Evolutionary conservation across 1,140 invertebrate species (phyloP).

Genomic region (Littorina saxatilis): DNA sequence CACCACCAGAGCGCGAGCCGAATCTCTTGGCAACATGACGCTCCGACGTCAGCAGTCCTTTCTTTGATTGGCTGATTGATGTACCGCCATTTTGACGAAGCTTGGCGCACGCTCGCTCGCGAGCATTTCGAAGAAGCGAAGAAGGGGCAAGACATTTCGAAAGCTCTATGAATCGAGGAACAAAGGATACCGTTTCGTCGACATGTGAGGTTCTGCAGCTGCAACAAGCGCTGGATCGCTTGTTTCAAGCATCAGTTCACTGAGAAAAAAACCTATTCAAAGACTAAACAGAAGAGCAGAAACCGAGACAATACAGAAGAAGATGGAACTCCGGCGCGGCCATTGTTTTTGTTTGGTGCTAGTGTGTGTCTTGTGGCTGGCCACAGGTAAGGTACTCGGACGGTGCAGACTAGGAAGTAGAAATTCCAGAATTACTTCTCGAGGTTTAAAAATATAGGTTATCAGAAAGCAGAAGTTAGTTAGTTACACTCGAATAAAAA

Average conservation of each 20-base stretch:
- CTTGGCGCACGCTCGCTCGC: not conserved
- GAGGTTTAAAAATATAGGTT: too few relatives aligned
- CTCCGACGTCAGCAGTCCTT: constrained; percentile 24
- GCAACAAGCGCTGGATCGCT: constrained; percentile 41
- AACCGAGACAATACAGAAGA: too few relatives aligned
- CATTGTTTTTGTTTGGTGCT: constrained; percentile 18
- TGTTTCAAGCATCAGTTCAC: constrained; percentile 2
- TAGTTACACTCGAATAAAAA: too few relatives aligned
- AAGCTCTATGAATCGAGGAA: not conserved
- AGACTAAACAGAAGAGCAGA: too few relatives aligned
- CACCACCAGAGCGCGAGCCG: too few relatives aligned
- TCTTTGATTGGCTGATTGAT: constrained; percentile 23
- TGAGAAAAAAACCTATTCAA: not conserved
- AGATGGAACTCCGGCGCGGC: not conserved
- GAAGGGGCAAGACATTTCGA: constrained; percentile 23
- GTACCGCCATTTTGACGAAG: not conserved
- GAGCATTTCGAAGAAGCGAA: not conserved
- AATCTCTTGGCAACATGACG: constrained; percentile 38
- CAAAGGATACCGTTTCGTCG: not conserved
- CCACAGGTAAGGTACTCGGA: constrained; percentile 26
- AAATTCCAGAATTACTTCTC: not conserved
- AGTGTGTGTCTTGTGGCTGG: constrained; percentile 32
- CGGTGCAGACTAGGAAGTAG: not conserved
- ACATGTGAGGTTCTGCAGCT: not conserved
- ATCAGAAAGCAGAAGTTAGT: too few relatives aligned